These are phyloP conservation scores for Acleris sparsana DNA, from an alignment of 2,888 invertebrate species.

Conservation along the genomic window DNA sequence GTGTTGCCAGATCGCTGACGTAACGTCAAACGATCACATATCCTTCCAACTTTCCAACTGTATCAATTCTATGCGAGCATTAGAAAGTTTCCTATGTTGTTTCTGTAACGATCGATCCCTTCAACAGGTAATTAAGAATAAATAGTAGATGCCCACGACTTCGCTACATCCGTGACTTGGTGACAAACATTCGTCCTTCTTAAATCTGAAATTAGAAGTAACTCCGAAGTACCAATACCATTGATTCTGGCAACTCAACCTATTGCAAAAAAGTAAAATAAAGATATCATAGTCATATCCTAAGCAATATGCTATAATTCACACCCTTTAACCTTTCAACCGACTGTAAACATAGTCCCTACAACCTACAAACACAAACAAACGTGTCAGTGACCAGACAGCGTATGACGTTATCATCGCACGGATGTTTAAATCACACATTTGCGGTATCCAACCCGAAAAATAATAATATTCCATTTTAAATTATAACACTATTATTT, in stretches of 20 bases:
- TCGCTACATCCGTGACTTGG: too few species aligned
- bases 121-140: too few species aligned
- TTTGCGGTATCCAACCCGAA: background rate
- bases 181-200: too few species aligned
- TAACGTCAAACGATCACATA: background rate
- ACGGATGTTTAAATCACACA: slow-evolving; percentile 25
- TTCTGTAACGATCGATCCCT: too few species aligned
- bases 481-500: too few species aligned
- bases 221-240: background rate
- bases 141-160: too few species aligned
- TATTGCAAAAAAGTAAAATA: background rate
- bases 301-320: slow-evolving; percentile 2
- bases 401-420: slow-evolving; percentile 20
- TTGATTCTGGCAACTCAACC: too few species aligned
- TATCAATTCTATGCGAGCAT: background rate
- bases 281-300: background rate
- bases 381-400: slow-evolving; percentile 22
- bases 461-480: too few species aligned
- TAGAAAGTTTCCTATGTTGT: background rate
- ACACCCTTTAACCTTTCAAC: slow-evolving; percentile 20
- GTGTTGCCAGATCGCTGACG: background rate
- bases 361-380: slow-evolving; percentile 10
- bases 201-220: too few species aligned
- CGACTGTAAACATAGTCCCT: slow-evolving; percentile 13
- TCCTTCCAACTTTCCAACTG: slow-evolving; percentile 21